Base-by-base conservation (phyloP, 2,797 vertebrate genomes). In the Hylomyscus alleni region DNA sequence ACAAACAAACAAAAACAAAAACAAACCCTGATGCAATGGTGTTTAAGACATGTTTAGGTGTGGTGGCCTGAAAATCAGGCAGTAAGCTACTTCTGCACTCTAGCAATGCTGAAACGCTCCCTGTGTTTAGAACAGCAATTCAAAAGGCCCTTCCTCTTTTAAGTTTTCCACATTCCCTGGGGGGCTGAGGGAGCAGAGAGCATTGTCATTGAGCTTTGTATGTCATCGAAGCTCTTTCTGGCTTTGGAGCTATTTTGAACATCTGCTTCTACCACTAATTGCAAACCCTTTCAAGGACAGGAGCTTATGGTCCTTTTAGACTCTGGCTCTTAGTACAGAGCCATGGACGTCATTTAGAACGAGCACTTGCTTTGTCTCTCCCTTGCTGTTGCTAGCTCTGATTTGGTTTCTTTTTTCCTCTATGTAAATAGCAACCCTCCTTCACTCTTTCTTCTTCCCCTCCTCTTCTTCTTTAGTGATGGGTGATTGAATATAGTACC, bases 211-310 rank as follows among this genome's bases (percentile, higher is more conserved):
- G 29, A 31, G 14, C 52, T 76, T 92, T 76, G 44, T 20, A 73
- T 47, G 65, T 31, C 24, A 29, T 77, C 54, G 31, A 24, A 31
- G 73, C 67, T 89, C 40, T 88, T n/a, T 6, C 29, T 52, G 44
- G 44, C 62, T 86, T 67, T 86, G 44, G 20, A 69, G 86, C 54
- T 90, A 22, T 93, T 91, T 78, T 65, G 37, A 89, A 84, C 56
- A 91, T 44, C 54, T 93, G 84, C 77, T 50, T 62, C 56, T 94
- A 20, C 52, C 58, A 76, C 69, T 87, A 81, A 95, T 72, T 84
- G 80, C 69, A 85, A 94, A 84, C 6, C 4, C 47, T 93, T 95
- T 95, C 56, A 93, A 91, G 56, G 86, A 37, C 67, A 52, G 7
- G 60, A 40, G 47, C 40, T 67, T 19, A 52, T 76, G 72, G 62